phyloP scores from a whole-genome alignment of 2,797 vertebrate species.

The Artibeus jamaicensis region DNA sequence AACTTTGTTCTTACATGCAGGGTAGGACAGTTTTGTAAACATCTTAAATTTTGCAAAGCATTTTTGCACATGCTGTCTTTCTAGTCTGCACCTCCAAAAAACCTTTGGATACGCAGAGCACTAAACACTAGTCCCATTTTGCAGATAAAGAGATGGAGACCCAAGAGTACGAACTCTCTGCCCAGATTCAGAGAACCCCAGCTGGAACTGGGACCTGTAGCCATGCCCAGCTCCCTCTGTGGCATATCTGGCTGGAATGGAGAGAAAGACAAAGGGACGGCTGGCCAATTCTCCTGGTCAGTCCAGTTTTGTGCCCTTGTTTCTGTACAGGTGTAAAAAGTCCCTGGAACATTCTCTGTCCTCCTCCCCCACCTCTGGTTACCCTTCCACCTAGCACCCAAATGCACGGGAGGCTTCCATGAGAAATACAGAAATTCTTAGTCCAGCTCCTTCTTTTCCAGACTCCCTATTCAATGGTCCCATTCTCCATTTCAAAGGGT shows the following conservation, averaged over 20 bases:
- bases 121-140: not conserved
- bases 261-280: not conserved
- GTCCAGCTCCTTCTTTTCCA: not conserved
- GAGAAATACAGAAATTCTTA: not conserved
- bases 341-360: no score
- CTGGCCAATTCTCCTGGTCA: not conserved
- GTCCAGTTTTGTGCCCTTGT: not conserved
- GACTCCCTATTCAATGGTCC: not conserved
- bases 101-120: not conserved
- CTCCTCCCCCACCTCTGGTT: no score
- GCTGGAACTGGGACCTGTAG: not conserved
- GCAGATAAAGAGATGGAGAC: not conserved
- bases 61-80: not conserved
- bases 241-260: not conserved
- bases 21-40: not conserved
- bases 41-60: not conserved
- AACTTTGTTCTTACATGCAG: not conserved
- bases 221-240: not conserved
- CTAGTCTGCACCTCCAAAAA: not conserved
- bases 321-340: not conserved
- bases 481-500: slow-evolving; percentile 19
- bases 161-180: not conserved
- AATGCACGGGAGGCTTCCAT: not conserved
- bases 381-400: not conserved
- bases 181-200: not conserved